phyloP scores from a whole-genome alignment of 2,113 vertebrate species.

The Oreotrochilus melanogaster region DNA sequence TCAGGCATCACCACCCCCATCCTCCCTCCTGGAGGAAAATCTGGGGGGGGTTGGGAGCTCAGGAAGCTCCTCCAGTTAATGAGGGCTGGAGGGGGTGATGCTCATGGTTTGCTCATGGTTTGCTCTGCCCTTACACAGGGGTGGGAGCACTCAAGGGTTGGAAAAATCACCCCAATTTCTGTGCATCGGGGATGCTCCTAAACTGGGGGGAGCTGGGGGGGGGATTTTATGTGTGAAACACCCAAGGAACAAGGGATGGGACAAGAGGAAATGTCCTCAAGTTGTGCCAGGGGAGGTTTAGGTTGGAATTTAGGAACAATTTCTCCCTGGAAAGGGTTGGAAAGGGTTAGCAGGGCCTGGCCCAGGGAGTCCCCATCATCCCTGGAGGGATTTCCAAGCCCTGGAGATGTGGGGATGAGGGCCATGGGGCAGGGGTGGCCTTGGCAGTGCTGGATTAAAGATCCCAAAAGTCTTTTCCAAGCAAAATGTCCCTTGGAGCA shows the following conservation, averaged over 20 bases:
- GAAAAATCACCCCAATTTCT: fast-evolving
- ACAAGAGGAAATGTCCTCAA: too few relatives aligned
- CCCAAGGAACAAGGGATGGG: fast-evolving
- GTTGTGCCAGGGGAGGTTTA: too few relatives aligned
- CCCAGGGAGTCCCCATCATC: too few relatives aligned
- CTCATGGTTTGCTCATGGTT: neutral
- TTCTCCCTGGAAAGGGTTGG: too few relatives aligned
- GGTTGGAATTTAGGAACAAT: too few relatives aligned
- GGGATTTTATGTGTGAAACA: fast-evolving
- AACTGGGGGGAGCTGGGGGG: neutral
- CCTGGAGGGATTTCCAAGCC: too few relatives aligned
- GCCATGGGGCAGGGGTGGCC: too few relatives aligned
- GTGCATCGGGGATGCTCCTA: neutral
- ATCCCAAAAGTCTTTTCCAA: too few relatives aligned
- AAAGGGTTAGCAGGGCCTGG: too few relatives aligned
- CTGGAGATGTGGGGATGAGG: too few relatives aligned
- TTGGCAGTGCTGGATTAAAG: too few relatives aligned
- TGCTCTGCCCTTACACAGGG: neutral
- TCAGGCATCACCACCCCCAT: neutral
- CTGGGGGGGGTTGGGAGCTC: neutral
- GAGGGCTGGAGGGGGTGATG: neutral
- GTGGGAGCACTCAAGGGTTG: fast-evolving
- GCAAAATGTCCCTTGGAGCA: neutral
- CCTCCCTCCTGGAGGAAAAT: neutral
- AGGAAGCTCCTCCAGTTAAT: fast-evolving